phyloP scores from a whole-genome alignment of 2,797 vertebrate genomes.

The Tachyglossus aculeatus region DNA sequence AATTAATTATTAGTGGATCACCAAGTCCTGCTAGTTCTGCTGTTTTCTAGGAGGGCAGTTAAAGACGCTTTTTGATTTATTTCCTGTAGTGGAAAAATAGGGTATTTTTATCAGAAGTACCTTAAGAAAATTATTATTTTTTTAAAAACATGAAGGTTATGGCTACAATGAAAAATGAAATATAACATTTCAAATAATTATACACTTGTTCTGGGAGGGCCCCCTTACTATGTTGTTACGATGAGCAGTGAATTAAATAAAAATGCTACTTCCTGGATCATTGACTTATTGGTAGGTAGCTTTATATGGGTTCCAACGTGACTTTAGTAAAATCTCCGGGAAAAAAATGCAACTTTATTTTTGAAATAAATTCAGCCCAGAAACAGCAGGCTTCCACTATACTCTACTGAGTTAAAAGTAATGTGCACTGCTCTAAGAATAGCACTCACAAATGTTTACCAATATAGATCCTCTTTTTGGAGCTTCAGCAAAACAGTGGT shows the following conservation, averaged over 20 bases:
- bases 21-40: slow-evolving; percentile 51
- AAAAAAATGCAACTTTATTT: slow-evolving; percentile 64
- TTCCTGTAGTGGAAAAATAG: slow-evolving; percentile 50
- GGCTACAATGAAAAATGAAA: slow-evolving; percentile 62
- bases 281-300: slow-evolving; percentile 72
- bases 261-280: slow-evolving; percentile 65
- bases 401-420: slow-evolving; percentile 63
- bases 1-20: slow-evolving; percentile 67
- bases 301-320: slow-evolving; percentile 73
- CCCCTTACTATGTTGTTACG: slow-evolving; percentile 74
- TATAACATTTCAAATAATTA: slow-evolving; percentile 63
- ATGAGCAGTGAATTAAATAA: slow-evolving; percentile 68
- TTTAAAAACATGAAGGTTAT: slow-evolving; percentile 53
- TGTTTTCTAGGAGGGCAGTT: slow-evolving; percentile 6
- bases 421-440: slow-evolving; percentile 63
- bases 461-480: slow-evolving; percentile 48
- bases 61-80: slow-evolving; percentile 45
- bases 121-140: slow-evolving; percentile 54
- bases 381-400: slow-evolving; percentile 62
- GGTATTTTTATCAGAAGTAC: slow-evolving; percentile 55
- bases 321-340: slow-evolving; percentile 69
- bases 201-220: slow-evolving; percentile 59
- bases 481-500: slow-evolving; percentile 49
- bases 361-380: slow-evolving; percentile 70
- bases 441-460: slow-evolving; percentile 59